A percentile compares a stretch with the other conserved stretches of the same genome.
Conservation (phyloP, 1,140 invertebrate species). For the Oryzaephilus surinamensis region DNA sequence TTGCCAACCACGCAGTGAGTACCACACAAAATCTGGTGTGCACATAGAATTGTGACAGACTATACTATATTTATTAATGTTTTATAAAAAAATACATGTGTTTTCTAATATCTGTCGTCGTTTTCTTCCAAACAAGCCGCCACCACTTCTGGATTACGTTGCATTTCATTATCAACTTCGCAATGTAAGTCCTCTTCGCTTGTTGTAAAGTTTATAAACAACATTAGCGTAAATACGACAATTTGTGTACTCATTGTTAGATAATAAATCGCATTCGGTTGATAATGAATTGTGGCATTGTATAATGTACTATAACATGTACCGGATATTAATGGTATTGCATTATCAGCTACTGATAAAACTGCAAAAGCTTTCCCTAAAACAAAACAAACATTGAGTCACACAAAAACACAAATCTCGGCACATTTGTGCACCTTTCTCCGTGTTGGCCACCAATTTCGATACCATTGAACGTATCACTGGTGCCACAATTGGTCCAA, state of each 20-base stretch:
- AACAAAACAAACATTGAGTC: conserved; percentile 6
- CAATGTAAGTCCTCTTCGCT: too few species aligned
- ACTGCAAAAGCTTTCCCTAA: conserved; percentile 61
- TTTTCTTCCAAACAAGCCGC: neutral
- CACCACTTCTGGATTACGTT: too few species aligned
- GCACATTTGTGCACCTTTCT: conserved; percentile 60
- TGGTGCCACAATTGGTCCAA: conserved; percentile 63
- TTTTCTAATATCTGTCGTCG: too few species aligned
- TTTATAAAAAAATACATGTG: conserved; percentile 4
- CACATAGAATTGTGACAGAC: too few species aligned
- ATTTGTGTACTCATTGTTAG: conserved; percentile 58
- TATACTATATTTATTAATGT: too few species aligned
- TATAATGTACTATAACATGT: conserved; percentile 60
- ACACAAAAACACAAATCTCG: too few species aligned
- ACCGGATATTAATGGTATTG: conserved; percentile 58
- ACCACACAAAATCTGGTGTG: too few species aligned
- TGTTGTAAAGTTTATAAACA: too few species aligned
- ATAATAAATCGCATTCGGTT: conserved; percentile 51
- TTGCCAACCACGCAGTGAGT: too few species aligned
- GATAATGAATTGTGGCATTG: conserved; percentile 46
- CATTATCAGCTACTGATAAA: conserved; percentile 64
- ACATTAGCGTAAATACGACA: conserved; percentile 45
- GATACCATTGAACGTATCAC: conserved; percentile 64
- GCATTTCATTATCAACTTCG: too few species aligned
- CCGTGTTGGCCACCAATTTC: conserved; percentile 52